Base-by-base conservation (phyloP, 2,113 vertebrate species). In the Helogale parvula region DNA sequence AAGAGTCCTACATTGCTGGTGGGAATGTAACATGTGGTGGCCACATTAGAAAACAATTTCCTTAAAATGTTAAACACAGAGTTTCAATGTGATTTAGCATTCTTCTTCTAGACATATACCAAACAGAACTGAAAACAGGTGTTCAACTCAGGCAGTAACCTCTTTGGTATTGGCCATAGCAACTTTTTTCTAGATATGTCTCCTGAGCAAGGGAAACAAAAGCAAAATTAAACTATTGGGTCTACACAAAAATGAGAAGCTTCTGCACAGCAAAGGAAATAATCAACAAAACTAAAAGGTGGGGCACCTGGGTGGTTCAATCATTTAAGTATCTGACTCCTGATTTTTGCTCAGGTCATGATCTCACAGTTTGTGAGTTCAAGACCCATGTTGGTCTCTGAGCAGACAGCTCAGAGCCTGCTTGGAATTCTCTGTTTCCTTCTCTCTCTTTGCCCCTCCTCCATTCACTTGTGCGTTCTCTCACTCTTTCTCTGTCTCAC, bases 1-100 rank as follows among this genome's bases (percentile, higher is more conserved):
- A 94, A 85, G 15, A 88, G 21, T 94, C 29, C 50, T 31, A 77
- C 16, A 57, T 79, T 88, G 35, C 33, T 93, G 35, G 47, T 83
- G 54, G 14, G 66, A 65, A 79, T 92, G 35, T 66, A 92, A 92
- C 77, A 54, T 72, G 35, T 63, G 86, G 80, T 45, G 69, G 29
- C 38, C 33, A 84, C 47, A 54, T 15, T 95, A 68, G 77, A 85
- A 95, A 97, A 77, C 17, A 92, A 87, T 60, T 86, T 90, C 79
- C 31, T 76, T 66, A 87, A 87, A 94, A 68, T 68, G 23, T 41
- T 93, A 83, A 83, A 80, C 17, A 65, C 25, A 87, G 45, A 87
- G 65, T 90, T 89, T 92, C 68, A 80, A 77, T 5, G 71, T 54
- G 60, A 82, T 47, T 54, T 63, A 92, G 54, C 17, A 68, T 72